A percentile compares a stretch with the other conserved stretches of the same genome.
phyloP scores from a whole-genome alignment of 92 coral and sea anemone species.

The Porites lobata region DNA sequence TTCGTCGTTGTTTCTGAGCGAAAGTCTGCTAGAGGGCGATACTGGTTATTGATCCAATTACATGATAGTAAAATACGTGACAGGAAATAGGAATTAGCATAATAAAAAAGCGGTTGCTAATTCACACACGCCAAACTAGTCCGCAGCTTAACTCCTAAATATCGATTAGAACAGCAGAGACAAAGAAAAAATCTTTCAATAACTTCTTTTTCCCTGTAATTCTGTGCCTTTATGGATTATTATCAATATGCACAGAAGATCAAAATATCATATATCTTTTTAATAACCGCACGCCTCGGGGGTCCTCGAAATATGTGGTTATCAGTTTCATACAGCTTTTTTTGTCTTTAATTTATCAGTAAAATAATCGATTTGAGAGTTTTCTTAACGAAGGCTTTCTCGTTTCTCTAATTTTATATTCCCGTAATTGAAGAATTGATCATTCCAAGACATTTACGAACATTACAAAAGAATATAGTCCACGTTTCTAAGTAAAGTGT shows the following conservation, averaged over 20 bases:
- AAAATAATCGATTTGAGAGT: not conserved
- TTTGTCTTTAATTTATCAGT: not conserved
- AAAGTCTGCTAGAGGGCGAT: not conserved
- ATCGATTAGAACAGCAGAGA: not conserved
- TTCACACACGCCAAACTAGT: too few relatives aligned
- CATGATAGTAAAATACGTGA: not conserved
- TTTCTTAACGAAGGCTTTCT: not conserved
- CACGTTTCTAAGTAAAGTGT: not conserved
- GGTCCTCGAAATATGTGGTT: not conserved
- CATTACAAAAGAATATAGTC: not conserved
- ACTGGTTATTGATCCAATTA: not conserved
- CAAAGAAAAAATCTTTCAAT: not conserved
- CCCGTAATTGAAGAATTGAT: not conserved
- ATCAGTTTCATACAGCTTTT: too few relatives aligned
- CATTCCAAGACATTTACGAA: not conserved
- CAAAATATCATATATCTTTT: too few relatives aligned
- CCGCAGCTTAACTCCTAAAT: not conserved
- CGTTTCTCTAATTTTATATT: not conserved
- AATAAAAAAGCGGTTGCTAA: too few relatives aligned
- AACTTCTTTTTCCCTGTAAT: not conserved
- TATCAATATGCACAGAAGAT: not conserved
- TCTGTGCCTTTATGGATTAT: not conserved
- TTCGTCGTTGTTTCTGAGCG: not conserved
- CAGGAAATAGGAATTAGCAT: not conserved
- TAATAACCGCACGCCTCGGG: too few relatives aligned